phyloP scores from a whole-genome alignment of 2,113 vertebrate species.

The Malurus alboscapulatus region DNA sequence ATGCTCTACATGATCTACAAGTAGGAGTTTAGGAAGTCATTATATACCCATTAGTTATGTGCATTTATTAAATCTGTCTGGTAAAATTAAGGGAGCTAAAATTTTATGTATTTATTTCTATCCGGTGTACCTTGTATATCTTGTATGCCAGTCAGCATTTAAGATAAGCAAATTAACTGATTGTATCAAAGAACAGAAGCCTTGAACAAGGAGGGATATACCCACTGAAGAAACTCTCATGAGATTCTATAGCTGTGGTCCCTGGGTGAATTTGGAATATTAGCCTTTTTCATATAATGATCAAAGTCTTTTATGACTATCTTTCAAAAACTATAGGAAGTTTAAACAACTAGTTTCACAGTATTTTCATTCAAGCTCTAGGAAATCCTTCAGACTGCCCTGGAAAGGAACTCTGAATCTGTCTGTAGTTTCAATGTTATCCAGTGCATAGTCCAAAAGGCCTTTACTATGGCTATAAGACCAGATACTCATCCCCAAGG shows the following conservation, averaged over 20 bases:
- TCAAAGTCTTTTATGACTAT: not conserved
- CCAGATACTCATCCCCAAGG: slow-evolving; percentile 38
- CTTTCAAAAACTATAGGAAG: not conserved
- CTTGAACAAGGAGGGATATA: not conserved
- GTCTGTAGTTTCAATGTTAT: not conserved
- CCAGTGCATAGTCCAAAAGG: not conserved
- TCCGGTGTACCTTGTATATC: not conserved
- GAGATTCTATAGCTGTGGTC: not conserved
- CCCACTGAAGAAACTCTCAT: not conserved
- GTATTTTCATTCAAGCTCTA: not conserved
- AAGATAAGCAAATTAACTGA: slow-evolving; percentile 28
- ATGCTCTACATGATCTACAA: slow-evolving; percentile 59
- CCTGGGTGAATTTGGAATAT: not conserved
- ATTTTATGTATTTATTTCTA: slow-evolving; percentile 58
- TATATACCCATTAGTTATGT: slow-evolving; percentile 70
- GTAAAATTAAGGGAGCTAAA: slow-evolving; percentile 44
- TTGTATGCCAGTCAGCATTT: not conserved
- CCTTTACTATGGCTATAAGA: not conserved
- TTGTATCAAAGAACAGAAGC: not conserved
- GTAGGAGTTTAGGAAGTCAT: slow-evolving; percentile 62
- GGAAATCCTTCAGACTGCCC: not conserved
- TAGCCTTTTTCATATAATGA: slow-evolving; percentile 3
- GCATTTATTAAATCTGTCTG: slow-evolving; percentile 69
- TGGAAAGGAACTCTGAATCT: not conserved
- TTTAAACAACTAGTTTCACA: not conserved